Evolutionary conservation across 2,797 vertebrate species (phyloP), one percentile per base, ranked within the genome.

Genomic region (Petrocephalus sullivani): DNA sequence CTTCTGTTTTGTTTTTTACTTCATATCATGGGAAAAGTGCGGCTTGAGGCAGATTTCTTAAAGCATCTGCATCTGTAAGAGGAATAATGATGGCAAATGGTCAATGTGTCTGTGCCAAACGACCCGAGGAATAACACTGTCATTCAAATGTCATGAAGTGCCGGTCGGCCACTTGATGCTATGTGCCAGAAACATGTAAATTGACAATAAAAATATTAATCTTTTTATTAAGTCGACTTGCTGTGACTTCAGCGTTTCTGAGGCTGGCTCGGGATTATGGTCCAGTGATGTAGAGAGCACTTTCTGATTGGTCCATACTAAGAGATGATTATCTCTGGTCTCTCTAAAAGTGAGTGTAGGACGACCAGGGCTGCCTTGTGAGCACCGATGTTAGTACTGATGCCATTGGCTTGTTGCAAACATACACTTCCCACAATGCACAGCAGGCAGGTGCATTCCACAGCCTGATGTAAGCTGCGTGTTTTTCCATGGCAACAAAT

Each of bases 151-250:
- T 88, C 51, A 87, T 56, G 53, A 78, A 71, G 88, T 88, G 88
- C 83, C 83, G 85, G 60, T 71, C 60, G 21, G 61, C 33, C 78
- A 61, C 60, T 75, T 86, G 83, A 83, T 88, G 88, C 83, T 88
- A 64, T 84, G 87, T 85, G 53, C 71, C 53, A 75, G 19, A 86
- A 41, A 61, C 85, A 86, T 88, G 88, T 85, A 88, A 88, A 88
- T 78, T 88, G 75, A 83, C 33, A 88, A 88, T 85, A 88, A 88
- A 88, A 85, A 54, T 21, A 75, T 75, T 1, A 46, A 57, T 1
- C 23, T 75, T 88, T 75, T 86, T 88, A 37, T 88, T 37, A 88
- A 75, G 61, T 21, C 33, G 49, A 23, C 49, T 58, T 60, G 56
- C 71, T 61, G 49, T 88, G 87, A 84, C 84, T 85, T 85, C 14